Evolutionary conservation across 2,797 vertebrate species (phyloP).

Genomic region (Myotis planiceps): DNA sequence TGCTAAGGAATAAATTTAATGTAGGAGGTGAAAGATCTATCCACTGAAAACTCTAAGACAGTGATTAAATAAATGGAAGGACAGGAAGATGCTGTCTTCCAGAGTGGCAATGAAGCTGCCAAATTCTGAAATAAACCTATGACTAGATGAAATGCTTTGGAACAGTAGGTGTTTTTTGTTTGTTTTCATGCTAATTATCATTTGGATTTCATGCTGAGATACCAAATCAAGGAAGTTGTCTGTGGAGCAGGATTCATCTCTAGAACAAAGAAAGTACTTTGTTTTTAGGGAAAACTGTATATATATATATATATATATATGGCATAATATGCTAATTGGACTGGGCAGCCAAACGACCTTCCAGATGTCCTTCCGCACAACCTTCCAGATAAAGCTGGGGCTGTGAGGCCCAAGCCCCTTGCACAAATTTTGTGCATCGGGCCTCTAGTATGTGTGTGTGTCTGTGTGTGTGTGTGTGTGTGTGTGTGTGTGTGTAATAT

Average conservation of each 20-base stretch:
- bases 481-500: too few species aligned
- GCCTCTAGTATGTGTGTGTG: too few species aligned
- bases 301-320: background rate
- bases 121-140: background rate
- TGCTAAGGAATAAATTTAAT: background rate
- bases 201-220: background rate
- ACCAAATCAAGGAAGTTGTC: background rate
- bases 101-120: background rate
- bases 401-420: too few species aligned
- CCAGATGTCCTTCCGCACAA: too few species aligned
- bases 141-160: background rate
- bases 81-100: background rate
- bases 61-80: background rate
- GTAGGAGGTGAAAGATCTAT: background rate
- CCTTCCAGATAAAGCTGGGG: too few species aligned
- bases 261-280: background rate
- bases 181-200: background rate
- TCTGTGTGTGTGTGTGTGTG: too few species aligned
- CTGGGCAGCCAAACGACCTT: too few species aligned
- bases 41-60: background rate
- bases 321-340: too few species aligned
- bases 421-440: too few species aligned
- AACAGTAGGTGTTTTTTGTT: background rate
- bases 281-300: background rate
- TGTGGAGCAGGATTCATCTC: background rate